These are phyloP conservation scores for Trididemnum nubilum DNA, from an alignment of 23 tunicate genomes.

Conservation along the genomic window DNA sequence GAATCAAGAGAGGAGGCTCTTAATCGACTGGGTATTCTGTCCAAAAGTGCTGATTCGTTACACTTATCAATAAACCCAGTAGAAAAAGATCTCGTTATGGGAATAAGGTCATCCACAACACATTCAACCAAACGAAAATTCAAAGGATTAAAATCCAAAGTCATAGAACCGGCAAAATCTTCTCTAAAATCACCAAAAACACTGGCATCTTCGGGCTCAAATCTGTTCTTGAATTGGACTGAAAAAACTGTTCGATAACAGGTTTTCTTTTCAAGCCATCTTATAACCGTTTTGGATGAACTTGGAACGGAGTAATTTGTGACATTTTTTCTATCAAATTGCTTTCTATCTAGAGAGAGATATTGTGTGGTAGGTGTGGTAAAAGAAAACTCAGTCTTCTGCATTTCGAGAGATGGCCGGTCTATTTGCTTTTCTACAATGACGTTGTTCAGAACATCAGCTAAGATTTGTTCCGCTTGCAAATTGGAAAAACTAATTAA, in stretches of 20 bases:
- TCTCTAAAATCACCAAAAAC: too few species aligned
- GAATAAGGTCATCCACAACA: conserved; percentile 25
- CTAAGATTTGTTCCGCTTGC: not conserved
- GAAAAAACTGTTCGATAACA: conserved; percentile 13
- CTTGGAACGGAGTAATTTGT: not conserved
- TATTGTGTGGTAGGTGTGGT: not conserved
- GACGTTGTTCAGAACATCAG: not conserved
- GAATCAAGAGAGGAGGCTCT: conserved; percentile 21
- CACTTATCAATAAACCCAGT: not conserved
- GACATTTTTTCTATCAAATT: not conserved
- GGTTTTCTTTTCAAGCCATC: conserved; percentile 13
- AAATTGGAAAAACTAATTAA: not conserved
- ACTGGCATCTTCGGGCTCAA: too few species aligned
- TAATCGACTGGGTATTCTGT: not conserved
- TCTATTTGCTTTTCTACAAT: not conserved
- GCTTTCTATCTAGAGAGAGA: not conserved
- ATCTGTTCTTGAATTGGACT: not conserved
- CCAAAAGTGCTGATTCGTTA: not conserved
- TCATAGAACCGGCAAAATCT: not conserved
- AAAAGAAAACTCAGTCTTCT: not conserved
- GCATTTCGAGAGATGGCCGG: not conserved
- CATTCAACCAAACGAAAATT: conserved; percentile 9
- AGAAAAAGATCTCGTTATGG: conserved; percentile 32
- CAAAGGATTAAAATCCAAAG: not conserved
- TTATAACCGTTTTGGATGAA: not conserved